phyloP scores from a whole-genome alignment of 2,113 vertebrate genomes.

The Aviceda subcristata region DNA sequence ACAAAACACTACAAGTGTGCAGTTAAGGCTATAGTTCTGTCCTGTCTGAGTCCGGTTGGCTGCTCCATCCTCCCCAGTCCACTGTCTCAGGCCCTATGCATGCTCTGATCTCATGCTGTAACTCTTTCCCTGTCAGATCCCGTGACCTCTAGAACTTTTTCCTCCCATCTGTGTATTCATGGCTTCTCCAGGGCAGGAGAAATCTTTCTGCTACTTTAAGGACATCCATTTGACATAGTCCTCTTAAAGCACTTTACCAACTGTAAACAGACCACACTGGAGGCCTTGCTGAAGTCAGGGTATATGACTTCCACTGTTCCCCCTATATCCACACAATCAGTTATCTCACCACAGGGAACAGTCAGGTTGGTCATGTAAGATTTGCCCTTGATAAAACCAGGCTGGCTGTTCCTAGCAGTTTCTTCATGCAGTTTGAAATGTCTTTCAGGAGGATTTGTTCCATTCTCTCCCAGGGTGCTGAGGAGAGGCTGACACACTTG shows the following conservation, averaged over 20 bases:
- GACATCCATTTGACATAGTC: background rate
- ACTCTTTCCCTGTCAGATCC: background rate
- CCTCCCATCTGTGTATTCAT: background rate
- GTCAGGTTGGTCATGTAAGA: background rate
- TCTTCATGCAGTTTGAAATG: background rate
- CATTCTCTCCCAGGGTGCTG: fast-evolving
- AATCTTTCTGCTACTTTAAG: background rate
- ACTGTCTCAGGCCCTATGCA: background rate
- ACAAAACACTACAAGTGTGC: background rate
- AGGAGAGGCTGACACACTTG: background rate
- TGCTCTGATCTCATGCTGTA: background rate
- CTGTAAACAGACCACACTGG: background rate
- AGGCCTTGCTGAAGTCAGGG: background rate
- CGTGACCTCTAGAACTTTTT: background rate
- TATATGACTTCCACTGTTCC: background rate
- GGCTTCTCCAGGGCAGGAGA: background rate
- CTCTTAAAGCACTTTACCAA: background rate
- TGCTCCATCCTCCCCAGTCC: too few species aligned
- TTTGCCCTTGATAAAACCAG: fast-evolving
- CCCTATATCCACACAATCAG: background rate
- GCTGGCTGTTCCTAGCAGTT: background rate
- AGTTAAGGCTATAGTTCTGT: background rate
- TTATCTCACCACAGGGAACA: background rate
- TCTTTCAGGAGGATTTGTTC: background rate
- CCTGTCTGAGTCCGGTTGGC: background rate